Conservation (phyloP, 2,113 vertebrate genomes). For the Bagarius yarrelli region DNA sequence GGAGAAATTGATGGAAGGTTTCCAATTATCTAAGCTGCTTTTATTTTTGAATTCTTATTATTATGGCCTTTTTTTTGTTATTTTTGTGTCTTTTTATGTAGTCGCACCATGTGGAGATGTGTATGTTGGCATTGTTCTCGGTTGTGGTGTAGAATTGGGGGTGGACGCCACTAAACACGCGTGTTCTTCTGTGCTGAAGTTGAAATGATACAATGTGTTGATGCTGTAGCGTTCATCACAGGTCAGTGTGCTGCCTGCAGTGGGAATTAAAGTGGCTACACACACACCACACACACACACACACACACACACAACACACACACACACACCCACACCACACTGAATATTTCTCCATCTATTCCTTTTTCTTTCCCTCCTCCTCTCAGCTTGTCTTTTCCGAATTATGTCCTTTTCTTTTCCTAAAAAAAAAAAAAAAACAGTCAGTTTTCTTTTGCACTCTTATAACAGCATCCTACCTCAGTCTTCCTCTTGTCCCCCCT, state of each 20-base stretch:
- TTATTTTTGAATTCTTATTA: too few relatives aligned
- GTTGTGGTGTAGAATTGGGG: background rate
- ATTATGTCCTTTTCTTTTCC: background rate
- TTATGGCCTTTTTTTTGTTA: too few relatives aligned
- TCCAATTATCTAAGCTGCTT: too few relatives aligned
- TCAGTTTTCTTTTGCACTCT: background rate
- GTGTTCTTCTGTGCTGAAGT: constrained; percentile 40
- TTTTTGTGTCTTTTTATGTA: background rate
- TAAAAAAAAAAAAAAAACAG: too few relatives aligned
- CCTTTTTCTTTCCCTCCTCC: background rate
- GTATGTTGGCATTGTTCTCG: background rate
- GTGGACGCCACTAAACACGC: constrained; percentile 30
- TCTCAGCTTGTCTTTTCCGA: too few relatives aligned
- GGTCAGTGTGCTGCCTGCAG: constrained; percentile 65
- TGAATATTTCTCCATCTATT: background rate
- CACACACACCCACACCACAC: too few relatives aligned
- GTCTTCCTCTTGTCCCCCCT: background rate
- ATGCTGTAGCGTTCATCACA: constrained; percentile 46
- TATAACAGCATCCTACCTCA: background rate
- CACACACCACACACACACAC: constrained; percentile 67
- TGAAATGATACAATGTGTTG: background rate
- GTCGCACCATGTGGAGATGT: background rate
- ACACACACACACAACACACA: constrained; percentile 38
- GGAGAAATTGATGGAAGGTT: too few relatives aligned
- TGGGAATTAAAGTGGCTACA: constrained; percentile 69